Percentiles rank a stretch among this genome's conserved stretches.
These are phyloP conservation scores for Oncopodura yosiiana DNA, from an alignment of 1,140 invertebrate species.

Conservation along the genomic window DNA sequence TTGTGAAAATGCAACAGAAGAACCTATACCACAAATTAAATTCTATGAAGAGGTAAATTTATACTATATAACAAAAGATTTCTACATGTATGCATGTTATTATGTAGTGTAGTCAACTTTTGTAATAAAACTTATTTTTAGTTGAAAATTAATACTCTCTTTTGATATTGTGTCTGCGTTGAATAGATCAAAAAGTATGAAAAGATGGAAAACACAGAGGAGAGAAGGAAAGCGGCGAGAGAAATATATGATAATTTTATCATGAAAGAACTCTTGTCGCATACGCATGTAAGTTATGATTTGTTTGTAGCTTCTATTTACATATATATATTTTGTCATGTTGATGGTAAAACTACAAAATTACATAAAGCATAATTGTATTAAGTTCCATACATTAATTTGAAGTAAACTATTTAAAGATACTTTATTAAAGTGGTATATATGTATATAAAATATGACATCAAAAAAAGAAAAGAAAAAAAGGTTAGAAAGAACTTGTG, in stretches of 20 bases:
- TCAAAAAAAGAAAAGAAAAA: too few species aligned
- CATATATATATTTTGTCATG: too few species aligned
- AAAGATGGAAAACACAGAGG: conserved; percentile 93
- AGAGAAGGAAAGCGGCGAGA: conserved; percentile 82
- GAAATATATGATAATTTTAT: conserved; percentile 99
- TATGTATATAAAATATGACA: too few species aligned
- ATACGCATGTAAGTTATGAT: conserved; percentile 78
- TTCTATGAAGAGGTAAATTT: conserved; percentile 99
- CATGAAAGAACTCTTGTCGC: conserved; percentile 98
- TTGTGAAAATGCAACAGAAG: conserved; percentile 92
- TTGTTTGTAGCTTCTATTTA: neutral
- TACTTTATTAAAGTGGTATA: too few species aligned
- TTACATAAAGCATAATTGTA: too few species aligned
- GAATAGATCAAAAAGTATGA: conserved; percentile 96
- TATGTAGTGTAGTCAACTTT: neutral
- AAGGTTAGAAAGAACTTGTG: conserved; percentile 10
- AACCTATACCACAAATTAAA: conserved; percentile 90
- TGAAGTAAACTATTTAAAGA: too few species aligned
- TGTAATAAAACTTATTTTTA: neutral
- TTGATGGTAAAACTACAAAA: too few species aligned
- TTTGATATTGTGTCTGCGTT: conserved; percentile 17
- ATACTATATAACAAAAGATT: too few species aligned
- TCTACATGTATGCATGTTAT: conserved; percentile 7
- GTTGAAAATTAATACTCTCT: conserved; percentile 1
- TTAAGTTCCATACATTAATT: too few species aligned